Conservation (phyloP, 2,888 invertebrate genomes). For the Epistrophe eligans region DNA sequence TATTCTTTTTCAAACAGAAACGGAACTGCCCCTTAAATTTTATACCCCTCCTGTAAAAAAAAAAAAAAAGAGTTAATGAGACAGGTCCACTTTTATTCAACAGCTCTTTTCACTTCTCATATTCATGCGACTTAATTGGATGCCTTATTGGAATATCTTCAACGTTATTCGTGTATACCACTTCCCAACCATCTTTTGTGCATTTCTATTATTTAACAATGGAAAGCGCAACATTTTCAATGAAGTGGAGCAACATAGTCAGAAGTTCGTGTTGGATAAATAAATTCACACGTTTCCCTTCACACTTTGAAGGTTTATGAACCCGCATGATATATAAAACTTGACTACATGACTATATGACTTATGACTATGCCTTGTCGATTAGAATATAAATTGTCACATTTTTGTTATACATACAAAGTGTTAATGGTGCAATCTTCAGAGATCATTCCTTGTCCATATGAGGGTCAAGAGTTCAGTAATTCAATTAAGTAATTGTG, state of each 20-base stretch:
- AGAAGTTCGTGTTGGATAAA: conserved; percentile 19
- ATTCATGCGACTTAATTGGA: not conserved
- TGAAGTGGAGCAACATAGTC: not conserved
- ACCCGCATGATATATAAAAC: conserved; percentile 57
- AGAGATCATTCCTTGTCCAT: conserved; percentile 37
- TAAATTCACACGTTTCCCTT: conserved; percentile 66
- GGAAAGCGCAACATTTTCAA: conserved; percentile 42
- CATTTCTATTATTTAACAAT: conserved; percentile 25
- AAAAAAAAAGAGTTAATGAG: not conserved
- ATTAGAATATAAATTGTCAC: conserved; percentile 25
- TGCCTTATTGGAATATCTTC: not conserved
- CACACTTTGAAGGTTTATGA: conserved; percentile 65
- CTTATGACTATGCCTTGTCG: conserved; percentile 24
- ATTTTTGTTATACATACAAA: conserved; percentile 1
- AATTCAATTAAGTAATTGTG: conserved; percentile 70
- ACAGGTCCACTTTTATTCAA: not conserved
- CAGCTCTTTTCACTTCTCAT: not conserved
- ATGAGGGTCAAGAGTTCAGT: conserved; percentile 69
- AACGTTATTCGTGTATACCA: not conserved
- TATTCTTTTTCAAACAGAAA: no score
- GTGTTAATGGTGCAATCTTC: conserved; percentile 17
- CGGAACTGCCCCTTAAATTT: not conserved
- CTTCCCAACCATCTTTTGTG: not conserved
- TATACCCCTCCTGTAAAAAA: not conserved
- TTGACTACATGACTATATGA: conserved; percentile 39